Evolutionary conservation across 2,888 invertebrate genomes (phyloP).

Genomic region (Aleiodes alternator): DNA sequence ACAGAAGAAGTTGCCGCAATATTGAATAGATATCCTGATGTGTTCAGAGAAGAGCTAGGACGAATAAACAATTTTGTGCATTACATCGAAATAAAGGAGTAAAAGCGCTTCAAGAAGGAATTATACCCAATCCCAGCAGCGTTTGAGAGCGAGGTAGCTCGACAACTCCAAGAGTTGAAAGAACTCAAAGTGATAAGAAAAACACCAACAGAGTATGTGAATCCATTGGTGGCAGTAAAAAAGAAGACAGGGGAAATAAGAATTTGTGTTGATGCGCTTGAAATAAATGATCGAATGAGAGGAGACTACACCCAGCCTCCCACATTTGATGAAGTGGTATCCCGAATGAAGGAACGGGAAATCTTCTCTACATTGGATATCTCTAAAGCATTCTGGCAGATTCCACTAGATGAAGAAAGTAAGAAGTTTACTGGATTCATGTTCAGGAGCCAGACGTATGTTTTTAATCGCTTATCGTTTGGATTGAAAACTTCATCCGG

Average conservation of each 20-base stretch:
- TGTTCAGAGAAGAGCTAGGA: constrained; percentile 21
- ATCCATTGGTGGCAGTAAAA: background rate
- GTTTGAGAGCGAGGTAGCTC: background rate
- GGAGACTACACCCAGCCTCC: background rate
- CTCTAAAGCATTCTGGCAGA: constrained; percentile 43
- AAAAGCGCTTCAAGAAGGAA: background rate
- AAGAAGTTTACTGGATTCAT: constrained; percentile 44
- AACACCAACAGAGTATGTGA: background rate
- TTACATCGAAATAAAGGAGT: constrained; percentile 34
- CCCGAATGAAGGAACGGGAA: no score
- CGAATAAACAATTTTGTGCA: constrained; percentile 10
- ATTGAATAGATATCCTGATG: background rate
- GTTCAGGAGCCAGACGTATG: constrained; percentile 39
- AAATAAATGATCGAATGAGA: background rate
- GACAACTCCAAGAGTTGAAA: background rate
- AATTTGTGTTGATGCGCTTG: background rate
- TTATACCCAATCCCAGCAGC: background rate
- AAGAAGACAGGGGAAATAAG: background rate
- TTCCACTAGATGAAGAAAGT: constrained; percentile 36
- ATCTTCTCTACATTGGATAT: constrained; percentile 44
- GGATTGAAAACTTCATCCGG: constrained; percentile 43
- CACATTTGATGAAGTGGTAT: background rate
- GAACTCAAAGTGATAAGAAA: background rate
- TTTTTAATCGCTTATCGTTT: constrained; percentile 44
- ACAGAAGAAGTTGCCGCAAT: background rate